These are phyloP conservation scores for Synergus gifuensis DNA, from an alignment of 2,888 invertebrate species.

Conservation along the genomic window DNA sequence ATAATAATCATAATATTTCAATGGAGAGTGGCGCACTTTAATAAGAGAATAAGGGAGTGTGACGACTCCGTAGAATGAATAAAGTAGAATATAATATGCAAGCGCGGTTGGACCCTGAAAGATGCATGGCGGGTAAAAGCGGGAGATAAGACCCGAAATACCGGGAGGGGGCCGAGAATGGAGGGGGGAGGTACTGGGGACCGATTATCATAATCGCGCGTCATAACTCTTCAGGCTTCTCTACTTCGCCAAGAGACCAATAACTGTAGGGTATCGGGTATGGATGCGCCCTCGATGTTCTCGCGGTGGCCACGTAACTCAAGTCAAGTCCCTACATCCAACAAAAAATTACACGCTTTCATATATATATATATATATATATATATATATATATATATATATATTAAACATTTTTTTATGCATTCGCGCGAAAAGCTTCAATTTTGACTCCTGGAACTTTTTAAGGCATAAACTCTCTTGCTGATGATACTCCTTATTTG, in stretches of 20 bases:
- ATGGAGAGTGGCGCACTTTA: constrained; percentile 52
- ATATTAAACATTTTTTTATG: not conserved
- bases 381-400: not conserved
- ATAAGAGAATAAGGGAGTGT: constrained; percentile 52
- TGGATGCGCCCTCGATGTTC: constrained; percentile 30
- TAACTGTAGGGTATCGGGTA: constrained; percentile 39
- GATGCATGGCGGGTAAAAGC: constrained; percentile 54
- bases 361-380: not conserved
- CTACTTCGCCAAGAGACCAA: constrained; percentile 50
- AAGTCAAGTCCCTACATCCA: constrained; percentile 12
- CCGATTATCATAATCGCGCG: constrained; percentile 70
- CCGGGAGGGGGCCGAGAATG: constrained; percentile 16
- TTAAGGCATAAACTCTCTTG: not conserved
- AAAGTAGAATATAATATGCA: constrained; percentile 69
- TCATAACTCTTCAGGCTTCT: constrained; percentile 64
- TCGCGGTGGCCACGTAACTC: constrained; percentile 37
- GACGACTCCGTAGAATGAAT: constrained; percentile 58
- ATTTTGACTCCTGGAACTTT: not conserved
- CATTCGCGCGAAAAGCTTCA: not conserved
- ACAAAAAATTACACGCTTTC: constrained; percentile 34
- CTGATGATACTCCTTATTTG: not conserved
- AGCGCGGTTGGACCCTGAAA: constrained; percentile 50
- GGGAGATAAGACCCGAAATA: constrained; percentile 54
- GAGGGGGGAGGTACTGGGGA: constrained; percentile 50
- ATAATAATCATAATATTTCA: constrained; percentile 59